phyloP scores from a whole-genome alignment of 2,797 vertebrate species.

The Menidia menidia region DNA sequence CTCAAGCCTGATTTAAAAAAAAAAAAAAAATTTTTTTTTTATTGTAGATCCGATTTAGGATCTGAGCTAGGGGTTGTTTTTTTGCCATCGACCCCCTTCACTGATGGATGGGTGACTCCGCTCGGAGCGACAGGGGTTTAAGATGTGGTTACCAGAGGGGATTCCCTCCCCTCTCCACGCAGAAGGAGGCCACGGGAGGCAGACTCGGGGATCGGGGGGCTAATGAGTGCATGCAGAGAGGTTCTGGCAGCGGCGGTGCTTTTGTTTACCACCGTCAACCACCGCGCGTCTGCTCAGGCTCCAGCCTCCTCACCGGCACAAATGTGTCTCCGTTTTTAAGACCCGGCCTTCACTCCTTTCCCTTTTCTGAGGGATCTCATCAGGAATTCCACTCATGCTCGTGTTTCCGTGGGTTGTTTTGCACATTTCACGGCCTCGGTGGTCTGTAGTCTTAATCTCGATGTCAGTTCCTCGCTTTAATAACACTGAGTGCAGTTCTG shows the following conservation, averaged over 20 bases:
- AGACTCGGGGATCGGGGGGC: constrained; percentile 63
- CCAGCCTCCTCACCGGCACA: constrained; percentile 22
- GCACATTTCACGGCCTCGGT: too few relatives aligned
- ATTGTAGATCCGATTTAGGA: constrained; percentile 21
- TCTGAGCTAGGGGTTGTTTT: constrained; percentile 23
- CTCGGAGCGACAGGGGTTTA: constrained; percentile 51
- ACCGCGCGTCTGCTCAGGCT: constrained; percentile 18
- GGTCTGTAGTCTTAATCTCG: neutral
- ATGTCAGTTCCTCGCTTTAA: neutral
- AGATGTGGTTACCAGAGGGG: constrained; percentile 75
- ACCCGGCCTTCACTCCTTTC: neutral
- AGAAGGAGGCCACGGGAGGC: constrained; percentile 41
- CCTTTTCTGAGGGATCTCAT: neutral
- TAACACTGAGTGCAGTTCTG: neutral
- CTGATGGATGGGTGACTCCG: constrained; percentile 72
- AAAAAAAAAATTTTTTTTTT: too few relatives aligned
- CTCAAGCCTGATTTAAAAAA: constrained; percentile 15
- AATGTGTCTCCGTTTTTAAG: constrained; percentile 9
- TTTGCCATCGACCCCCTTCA: constrained; percentile 19
- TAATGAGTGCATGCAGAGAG: constrained; percentile 58
- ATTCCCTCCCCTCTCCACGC: constrained; percentile 67
- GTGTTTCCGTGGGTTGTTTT: neutral
- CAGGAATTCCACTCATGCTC: neutral
- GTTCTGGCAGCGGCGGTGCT: constrained; percentile 58
- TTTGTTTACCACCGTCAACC: constrained; percentile 70